phyloP scores from a whole-genome alignment of 1,140 invertebrate species.

The Pollicipes pollicipes region DNA sequence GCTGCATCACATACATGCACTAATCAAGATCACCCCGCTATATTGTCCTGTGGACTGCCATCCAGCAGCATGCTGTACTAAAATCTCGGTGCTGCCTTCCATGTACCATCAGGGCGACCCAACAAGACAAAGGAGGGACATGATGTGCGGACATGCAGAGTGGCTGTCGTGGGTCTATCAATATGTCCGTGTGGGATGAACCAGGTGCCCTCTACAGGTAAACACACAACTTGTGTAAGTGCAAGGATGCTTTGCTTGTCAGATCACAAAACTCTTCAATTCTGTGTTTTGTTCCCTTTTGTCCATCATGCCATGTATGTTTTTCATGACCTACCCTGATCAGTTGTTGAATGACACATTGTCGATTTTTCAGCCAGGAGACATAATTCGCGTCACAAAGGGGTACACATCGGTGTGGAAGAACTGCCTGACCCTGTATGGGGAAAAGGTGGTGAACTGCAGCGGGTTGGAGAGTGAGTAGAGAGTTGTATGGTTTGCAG shows the following conservation, averaged over 20 bases:
- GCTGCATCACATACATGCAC: too few relatives aligned
- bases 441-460: constrained; percentile 67
- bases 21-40: not conserved
- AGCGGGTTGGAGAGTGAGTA: constrained; percentile 37
- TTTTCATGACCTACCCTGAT: too few relatives aligned
- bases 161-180: constrained; percentile 78
- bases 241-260: not conserved
- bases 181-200: constrained; percentile 91
- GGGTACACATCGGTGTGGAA: constrained; percentile 81
- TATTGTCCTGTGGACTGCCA: too few relatives aligned
- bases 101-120: constrained; percentile 40
- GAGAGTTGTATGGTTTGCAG: too few relatives aligned
- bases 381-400: constrained; percentile 75
- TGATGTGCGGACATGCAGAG: constrained; percentile 80
- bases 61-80: too few relatives aligned
- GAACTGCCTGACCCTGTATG: constrained; percentile 74
- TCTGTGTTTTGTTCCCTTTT: not conserved
- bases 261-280: not conserved
- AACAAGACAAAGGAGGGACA: constrained; percentile 85
- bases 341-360: too few relatives aligned
- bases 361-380: constrained; percentile 42
- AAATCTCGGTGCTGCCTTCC: too few relatives aligned
- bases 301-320: not conserved
- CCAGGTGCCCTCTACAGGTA: constrained; percentile 51
- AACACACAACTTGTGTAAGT: not conserved